Conservation (phyloP, 2,113 vertebrate genomes). For the Ranitomeya variabilis region DNA sequence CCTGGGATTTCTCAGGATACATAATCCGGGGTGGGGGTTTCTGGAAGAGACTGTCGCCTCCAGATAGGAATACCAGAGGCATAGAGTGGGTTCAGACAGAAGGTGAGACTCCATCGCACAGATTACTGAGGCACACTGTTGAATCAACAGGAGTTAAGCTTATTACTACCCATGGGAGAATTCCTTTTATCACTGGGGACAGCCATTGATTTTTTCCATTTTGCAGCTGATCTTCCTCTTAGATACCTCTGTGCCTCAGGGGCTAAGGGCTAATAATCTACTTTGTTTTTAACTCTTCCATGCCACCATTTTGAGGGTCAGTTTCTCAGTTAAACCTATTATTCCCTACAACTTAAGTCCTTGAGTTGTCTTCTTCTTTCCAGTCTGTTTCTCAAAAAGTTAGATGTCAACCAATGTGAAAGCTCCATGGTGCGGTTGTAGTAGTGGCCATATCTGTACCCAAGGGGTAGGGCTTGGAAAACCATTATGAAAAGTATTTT, state of each 20-base stretch:
- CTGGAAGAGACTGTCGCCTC: not conserved
- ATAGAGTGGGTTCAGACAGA: constrained; percentile 29
- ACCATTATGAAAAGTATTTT: too few species aligned
- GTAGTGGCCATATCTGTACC: too few species aligned
- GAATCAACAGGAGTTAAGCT: constrained; percentile 56
- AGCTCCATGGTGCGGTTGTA: too few species aligned
- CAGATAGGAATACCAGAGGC: constrained; percentile 36
- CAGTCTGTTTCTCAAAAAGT: too few species aligned
- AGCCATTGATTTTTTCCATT: constrained; percentile 53
- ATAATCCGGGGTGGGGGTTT: not conserved
- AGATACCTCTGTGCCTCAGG: constrained; percentile 39
- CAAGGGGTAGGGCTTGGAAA: too few species aligned
- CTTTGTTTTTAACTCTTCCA: constrained; percentile 20
- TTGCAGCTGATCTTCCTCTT: constrained; percentile 39
- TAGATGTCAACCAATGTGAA: too few species aligned
- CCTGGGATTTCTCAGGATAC: not conserved
- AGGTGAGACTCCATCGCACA: constrained; percentile 14
- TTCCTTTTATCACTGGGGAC: constrained; percentile 39
- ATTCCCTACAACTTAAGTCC: not conserved
- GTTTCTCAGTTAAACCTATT: not conserved
- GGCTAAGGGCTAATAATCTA: constrained; percentile 27
- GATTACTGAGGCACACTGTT: constrained; percentile 50
- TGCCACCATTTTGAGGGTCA: not conserved
- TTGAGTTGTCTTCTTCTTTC: too few species aligned
- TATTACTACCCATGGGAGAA: constrained; percentile 50